phyloP scores from a whole-genome alignment of 1,140 invertebrate genomes.

The Trypoxylus dichotomus region DNA sequence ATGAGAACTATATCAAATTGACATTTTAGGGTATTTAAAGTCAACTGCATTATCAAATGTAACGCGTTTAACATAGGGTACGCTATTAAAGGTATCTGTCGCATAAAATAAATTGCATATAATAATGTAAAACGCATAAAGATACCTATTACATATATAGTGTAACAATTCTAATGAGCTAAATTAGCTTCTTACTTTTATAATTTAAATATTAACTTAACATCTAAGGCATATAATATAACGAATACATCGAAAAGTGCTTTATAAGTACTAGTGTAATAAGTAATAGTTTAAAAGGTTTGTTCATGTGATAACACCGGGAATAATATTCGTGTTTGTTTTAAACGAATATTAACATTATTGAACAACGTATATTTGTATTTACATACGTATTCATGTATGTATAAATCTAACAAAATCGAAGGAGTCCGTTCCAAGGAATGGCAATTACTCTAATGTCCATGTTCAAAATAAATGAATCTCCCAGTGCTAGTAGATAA shows the following conservation, averaged over 20 bases:
- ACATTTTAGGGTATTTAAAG: neutral
- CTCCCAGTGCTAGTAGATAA: too few species aligned
- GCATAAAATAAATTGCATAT: neutral
- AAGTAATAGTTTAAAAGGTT: neutral
- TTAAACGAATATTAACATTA: neutral
- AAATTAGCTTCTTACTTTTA: neutral
- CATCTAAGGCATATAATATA: neutral
- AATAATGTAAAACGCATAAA: neutral
- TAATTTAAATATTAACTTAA: conserved; percentile 1
- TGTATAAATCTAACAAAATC: too few species aligned
- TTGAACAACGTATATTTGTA: neutral
- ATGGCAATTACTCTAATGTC: too few species aligned
- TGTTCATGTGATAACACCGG: conserved; percentile 1
- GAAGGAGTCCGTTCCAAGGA: too few species aligned
- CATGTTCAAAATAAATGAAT: too few species aligned
- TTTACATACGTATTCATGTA: conserved; percentile 5
- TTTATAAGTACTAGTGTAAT: conserved; percentile 10
- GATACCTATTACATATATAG: neutral
- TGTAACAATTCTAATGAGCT: neutral
- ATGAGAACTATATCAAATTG: neutral
- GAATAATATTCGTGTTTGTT: neutral
- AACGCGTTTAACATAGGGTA: neutral
- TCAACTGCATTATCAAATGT: neutral
- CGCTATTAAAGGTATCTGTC: neutral
- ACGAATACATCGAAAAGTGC: conserved; percentile 8